Conservation (phyloP, 2,113 vertebrate species). For the Acanthisitta chloris region DNA sequence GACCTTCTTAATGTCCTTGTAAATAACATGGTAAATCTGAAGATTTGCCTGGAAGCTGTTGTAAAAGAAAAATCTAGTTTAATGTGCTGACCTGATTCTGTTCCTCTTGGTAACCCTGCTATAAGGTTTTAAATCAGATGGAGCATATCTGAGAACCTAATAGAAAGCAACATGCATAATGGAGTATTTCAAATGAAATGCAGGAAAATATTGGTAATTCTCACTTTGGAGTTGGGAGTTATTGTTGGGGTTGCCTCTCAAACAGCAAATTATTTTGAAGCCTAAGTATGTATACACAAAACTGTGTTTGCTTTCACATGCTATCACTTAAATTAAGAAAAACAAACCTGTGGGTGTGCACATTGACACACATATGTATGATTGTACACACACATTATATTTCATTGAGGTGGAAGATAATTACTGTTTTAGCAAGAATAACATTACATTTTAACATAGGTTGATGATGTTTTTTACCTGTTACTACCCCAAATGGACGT, state of each 20-base stretch:
- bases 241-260: neutral
- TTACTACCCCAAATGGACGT: neutral
- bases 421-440: neutral
- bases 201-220: neutral
- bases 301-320: neutral
- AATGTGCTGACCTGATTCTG: conserved; percentile 52
- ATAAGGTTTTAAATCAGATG: neutral
- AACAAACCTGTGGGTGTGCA: neutral
- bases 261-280: neutral
- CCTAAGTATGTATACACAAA: neutral
- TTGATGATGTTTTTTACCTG: neutral
- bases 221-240: neutral
- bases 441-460: neutral
- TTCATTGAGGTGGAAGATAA: neutral
- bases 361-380: neutral
- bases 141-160: neutral
- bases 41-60: conserved; percentile 21
- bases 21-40: conserved; percentile 37
- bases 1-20: conserved; percentile 38
- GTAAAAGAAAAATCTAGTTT: conserved; percentile 27
- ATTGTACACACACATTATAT: neutral
- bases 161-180: neutral
- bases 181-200: neutral
- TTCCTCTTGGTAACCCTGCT: conserved; percentile 14
- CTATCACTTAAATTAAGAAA: neutral